phyloP scores from a whole-genome alignment of 2,888 invertebrate genomes.

The Plebejus melissa region DNA sequence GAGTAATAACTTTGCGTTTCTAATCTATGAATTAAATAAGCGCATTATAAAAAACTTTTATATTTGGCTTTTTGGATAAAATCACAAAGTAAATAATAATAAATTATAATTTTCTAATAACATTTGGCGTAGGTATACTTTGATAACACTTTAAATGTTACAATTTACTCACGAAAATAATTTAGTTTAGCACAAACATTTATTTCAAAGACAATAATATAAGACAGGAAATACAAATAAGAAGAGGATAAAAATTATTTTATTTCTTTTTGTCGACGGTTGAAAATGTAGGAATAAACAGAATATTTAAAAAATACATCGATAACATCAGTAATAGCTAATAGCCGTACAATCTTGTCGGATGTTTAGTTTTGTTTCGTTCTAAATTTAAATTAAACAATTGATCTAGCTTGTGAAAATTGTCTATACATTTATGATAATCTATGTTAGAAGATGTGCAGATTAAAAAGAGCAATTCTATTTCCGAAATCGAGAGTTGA shows the following conservation, averaged over 20 bases:
- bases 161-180: not conserved
- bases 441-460: not conserved
- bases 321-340: slow-evolving; percentile 16
- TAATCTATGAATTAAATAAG: not conserved
- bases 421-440: slow-evolving; percentile 14
- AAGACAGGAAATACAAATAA: not conserved
- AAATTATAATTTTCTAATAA: not conserved
- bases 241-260: not conserved
- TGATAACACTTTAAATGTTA: not conserved
- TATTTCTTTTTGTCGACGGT: too few relatives aligned
- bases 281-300: too few relatives aligned
- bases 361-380: not conserved
- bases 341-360: not conserved
- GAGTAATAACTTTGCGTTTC: too few relatives aligned
- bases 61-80: not conserved
- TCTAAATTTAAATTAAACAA: slow-evolving; percentile 2
- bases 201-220: not conserved
- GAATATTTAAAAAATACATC: not conserved
- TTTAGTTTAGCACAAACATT: not conserved
- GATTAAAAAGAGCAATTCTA: slow-evolving; percentile 3
- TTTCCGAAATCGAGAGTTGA: slow-evolving; percentile 1
- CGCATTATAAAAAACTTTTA: not conserved
- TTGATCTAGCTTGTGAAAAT: not conserved
- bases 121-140: not conserved
- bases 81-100: not conserved